phyloP scores from a whole-genome alignment of 1,140 invertebrate genomes.

The Rhyacophila brunnea region DNA sequence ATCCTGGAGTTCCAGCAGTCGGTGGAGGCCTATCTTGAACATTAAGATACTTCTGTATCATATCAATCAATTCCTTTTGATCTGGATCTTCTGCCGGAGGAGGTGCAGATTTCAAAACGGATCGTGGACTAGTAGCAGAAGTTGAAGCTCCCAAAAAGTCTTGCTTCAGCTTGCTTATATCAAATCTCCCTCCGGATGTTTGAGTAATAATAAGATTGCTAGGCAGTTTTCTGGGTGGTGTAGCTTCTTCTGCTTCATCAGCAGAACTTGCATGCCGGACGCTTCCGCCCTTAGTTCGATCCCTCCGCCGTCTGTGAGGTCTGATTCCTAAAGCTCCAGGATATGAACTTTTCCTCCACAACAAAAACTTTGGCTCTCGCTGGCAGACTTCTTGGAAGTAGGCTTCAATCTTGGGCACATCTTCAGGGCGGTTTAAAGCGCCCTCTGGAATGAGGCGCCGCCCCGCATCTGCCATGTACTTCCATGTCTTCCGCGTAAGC shows the following conservation, averaged over 20 bases:
- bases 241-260: conserved; percentile 58
- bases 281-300: conserved; percentile 61
- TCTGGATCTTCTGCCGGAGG: conserved; percentile 53
- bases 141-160: conserved; percentile 59
- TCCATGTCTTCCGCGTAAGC: conserved; percentile 83
- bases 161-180: conserved; percentile 63
- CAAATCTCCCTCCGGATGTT: conserved; percentile 61
- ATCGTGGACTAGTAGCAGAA: conserved; percentile 37
- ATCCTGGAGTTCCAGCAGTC: conserved; percentile 40
- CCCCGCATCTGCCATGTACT: conserved; percentile 88
- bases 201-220: conserved; percentile 53
- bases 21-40: conserved; percentile 47
- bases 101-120: conserved; percentile 39
- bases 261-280: conserved; percentile 63
- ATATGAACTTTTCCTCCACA: conserved; percentile 80
- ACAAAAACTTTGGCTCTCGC: conserved; percentile 71
- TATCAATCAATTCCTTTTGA: conserved; percentile 59
- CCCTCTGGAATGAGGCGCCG: conserved; percentile 78
- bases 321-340: conserved; percentile 64
- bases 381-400: conserved; percentile 82
- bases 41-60: conserved; percentile 67
- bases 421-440: conserved; percentile 65
- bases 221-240: conserved; percentile 41
- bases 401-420: conserved; percentile 75
- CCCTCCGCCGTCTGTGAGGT: conserved; percentile 55